phyloP scores from a whole-genome alignment of 2,888 invertebrate species.

The Pristionchus arcanus region DNA sequence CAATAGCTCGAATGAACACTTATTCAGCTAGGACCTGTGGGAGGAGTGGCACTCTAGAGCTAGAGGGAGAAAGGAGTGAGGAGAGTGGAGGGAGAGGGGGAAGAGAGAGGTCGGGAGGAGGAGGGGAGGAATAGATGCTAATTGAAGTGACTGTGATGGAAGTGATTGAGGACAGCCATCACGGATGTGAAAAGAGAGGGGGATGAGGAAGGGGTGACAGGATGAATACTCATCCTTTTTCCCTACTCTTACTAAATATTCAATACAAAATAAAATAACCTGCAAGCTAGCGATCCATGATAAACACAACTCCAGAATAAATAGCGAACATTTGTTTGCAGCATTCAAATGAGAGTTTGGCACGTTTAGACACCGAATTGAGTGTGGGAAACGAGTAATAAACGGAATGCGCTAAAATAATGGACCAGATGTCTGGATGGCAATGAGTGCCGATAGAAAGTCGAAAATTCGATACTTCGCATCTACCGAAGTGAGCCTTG shows the following conservation, averaged over 20 bases:
- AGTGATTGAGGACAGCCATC: conserved; percentile 30
- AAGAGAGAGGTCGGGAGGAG: not conserved
- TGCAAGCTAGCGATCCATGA: no score
- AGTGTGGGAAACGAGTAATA: not conserved
- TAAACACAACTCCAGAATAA: no score
- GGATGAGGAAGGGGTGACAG: conserved; percentile 6
- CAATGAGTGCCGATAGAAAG: not conserved
- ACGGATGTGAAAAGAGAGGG: not conserved
- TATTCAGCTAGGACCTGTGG: not conserved
- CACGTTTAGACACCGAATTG: not conserved
- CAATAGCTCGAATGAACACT: not conserved
- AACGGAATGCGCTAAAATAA: not conserved
- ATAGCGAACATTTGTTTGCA: no score
- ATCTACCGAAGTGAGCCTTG: not conserved
- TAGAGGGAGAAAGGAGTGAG: not conserved
- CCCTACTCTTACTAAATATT: not conserved
- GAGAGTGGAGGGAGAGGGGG: not conserved
- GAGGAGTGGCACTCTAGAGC: not conserved
- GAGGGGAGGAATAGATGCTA: conserved; percentile 21
- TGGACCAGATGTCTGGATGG: not conserved
- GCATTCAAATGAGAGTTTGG: not conserved
- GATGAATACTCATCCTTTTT: not conserved
- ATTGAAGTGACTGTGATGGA: conserved; percentile 46
- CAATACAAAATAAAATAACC: not conserved
- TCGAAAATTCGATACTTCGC: not conserved